phyloP scores from a whole-genome alignment of 2,113 vertebrate genomes.

The Neolamprologus variostigma region DNA sequence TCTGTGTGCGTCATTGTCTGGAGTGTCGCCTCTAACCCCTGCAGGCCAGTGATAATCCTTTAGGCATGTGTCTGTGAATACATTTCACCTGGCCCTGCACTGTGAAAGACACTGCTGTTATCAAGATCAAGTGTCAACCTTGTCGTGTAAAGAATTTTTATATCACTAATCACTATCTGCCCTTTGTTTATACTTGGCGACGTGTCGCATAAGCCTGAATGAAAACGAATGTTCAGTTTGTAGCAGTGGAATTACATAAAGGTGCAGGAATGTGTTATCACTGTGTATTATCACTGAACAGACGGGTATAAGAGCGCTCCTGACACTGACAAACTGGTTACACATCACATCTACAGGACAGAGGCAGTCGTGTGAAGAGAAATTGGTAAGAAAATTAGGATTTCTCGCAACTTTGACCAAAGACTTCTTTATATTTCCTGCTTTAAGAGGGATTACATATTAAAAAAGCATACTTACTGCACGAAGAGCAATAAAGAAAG shows the following conservation, averaged over 20 bases:
- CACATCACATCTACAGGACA: background rate
- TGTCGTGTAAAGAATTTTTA: background rate
- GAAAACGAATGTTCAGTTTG: background rate
- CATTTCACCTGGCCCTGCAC: background rate
- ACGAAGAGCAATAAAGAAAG: background rate
- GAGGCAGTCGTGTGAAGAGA: background rate
- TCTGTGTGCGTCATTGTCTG: conserved; percentile 44
- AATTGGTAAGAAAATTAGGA: conserved; percentile 3
- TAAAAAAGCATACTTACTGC: background rate
- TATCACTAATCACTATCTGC: background rate
- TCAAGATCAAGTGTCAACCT: background rate
- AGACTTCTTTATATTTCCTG: background rate
- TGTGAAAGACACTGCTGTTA: background rate
- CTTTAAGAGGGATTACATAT: background rate
- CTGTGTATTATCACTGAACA: background rate
- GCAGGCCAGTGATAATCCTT: background rate
- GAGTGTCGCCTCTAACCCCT: background rate
- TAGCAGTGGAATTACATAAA: background rate
- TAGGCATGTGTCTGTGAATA: background rate
- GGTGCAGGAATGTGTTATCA: conserved; percentile 5
- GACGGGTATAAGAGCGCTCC: conserved; percentile 9
- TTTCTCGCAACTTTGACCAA: background rate
- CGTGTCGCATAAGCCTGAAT: background rate
- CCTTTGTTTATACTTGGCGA: background rate
- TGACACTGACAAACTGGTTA: background rate